A percentile compares a stretch with the other conserved stretches of the same genome.
These are phyloP conservation scores for Emys orbicularis DNA, from an alignment of 2,797 vertebrate species.

Conservation along the genomic window DNA sequence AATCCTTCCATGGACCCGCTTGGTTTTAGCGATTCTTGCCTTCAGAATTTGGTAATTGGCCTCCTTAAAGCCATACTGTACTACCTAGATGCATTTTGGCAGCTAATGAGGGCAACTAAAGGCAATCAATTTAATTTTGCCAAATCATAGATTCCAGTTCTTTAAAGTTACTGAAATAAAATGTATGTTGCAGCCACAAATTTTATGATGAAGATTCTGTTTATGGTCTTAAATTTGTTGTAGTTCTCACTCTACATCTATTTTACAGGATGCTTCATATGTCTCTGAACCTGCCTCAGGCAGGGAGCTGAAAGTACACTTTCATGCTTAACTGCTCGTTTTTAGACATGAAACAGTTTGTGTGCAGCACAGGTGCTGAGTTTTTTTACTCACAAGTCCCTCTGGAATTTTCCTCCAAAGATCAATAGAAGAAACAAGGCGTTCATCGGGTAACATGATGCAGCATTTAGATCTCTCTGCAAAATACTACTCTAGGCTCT, in stretches of 20 bases:
- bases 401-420: slow-evolving; percentile 43
- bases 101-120: neutral
- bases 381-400: slow-evolving; percentile 36
- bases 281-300: neutral
- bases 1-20: neutral
- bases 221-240: neutral
- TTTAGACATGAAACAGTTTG: slow-evolving; percentile 36
- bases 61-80: too few relatives aligned
- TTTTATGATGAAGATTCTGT: neutral
- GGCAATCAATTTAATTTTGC: neutral
- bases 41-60: neutral
- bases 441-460: slow-evolving; percentile 27
- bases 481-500: slow-evolving; percentile 48
- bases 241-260: rapidly evolving
- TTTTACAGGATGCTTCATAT: neutral
- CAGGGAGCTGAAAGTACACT: neutral
- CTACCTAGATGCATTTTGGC: neutral
- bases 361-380: slow-evolving; percentile 17
- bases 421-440: slow-evolving; percentile 20
- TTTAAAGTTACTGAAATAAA: neutral
- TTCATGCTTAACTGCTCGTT: slow-evolving; percentile 17
- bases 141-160: neutral
- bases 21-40: neutral
- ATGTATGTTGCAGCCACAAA: neutral
- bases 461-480: slow-evolving; percentile 40